Evolutionary conservation across 2,113 vertebrate genomes (phyloP).

Genomic region (Callipepla squamata): DNA sequence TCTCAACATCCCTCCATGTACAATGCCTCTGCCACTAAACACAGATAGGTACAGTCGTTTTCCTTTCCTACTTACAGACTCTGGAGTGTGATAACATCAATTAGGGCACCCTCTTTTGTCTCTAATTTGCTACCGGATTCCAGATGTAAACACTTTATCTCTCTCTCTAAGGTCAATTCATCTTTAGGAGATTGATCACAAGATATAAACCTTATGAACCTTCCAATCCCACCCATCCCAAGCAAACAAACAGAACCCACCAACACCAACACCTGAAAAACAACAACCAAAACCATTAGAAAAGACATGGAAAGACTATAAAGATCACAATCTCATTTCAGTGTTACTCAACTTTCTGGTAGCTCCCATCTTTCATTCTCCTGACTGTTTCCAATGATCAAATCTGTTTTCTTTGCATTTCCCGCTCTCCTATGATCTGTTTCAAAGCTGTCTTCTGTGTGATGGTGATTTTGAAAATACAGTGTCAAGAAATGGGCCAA

Average conservation of each 20-base stretch:
- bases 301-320: slow-evolving; percentile 7
- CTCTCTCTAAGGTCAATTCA: not conserved
- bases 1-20: not conserved
- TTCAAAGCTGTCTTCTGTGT: not conserved
- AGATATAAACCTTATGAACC: not conserved
- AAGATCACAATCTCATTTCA: slow-evolving; percentile 43
- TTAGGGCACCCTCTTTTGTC: not conserved
- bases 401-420: not conserved
- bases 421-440: not conserved
- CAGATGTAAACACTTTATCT: slow-evolving; percentile 7
- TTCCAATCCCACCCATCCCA: not conserved
- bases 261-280: not conserved
- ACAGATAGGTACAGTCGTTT: not conserved
- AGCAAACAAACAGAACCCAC: not conserved
- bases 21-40: not conserved
- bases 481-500: rapidly evolving
- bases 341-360: slow-evolving; percentile 3
- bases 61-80: not conserved
- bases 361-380: slow-evolving; percentile 3
- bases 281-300: not conserved
- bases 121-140: not conserved
- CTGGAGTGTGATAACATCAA: not conserved
- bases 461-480: not conserved
- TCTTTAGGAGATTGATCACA: not conserved
- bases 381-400: slow-evolving; percentile 1